A percentile compares a stretch with the other conserved stretches of the same genome.
phyloP scores from a whole-genome alignment of 1,140 invertebrate genomes.

The Teleogryllus occipitalis region DNA sequence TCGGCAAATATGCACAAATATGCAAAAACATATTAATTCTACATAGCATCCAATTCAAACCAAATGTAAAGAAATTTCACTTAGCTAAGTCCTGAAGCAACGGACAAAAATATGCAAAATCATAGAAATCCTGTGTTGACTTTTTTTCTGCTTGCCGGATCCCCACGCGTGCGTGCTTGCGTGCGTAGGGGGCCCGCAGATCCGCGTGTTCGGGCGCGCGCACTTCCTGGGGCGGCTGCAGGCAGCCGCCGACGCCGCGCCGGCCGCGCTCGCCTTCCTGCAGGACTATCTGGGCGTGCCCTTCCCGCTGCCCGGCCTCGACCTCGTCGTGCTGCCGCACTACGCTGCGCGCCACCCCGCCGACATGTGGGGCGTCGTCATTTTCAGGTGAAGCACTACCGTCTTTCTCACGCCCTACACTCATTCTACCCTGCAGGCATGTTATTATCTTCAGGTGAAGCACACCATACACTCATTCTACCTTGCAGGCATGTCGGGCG shows the following conservation, averaged over 20 bases:
- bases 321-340: conserved; percentile 77
- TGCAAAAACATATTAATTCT: conserved; percentile 6
- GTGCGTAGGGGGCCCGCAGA: conserved; percentile 26
- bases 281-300: conserved; percentile 59
- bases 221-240: conserved; percentile 55
- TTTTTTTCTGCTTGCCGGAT: no score
- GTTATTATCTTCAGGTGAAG: conserved; percentile 64
- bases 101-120: no score
- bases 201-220: conserved; percentile 64
- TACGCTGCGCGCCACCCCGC: conserved; percentile 54
- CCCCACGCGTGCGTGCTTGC: neutral
- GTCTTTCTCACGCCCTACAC: conserved; percentile 76
- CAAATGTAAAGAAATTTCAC: no score
- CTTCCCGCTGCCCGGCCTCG: conserved; percentile 64
- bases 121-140: no score
- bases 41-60: no score
- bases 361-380: conserved; percentile 66
- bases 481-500: conserved; percentile 65
- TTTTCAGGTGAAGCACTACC: conserved; percentile 59
- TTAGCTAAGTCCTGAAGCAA: no score
- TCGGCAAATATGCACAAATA: no score
- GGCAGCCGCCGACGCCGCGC: conserved; percentile 53
- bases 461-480: conserved; percentile 50
- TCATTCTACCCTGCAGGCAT: conserved; percentile 51
- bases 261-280: conserved; percentile 52